Percentiles rank a stretch among this genome's conserved stretches.
Evolutionary conservation across 2,797 vertebrate species (phyloP).

Genomic region (Girardinus metallicus): DNA sequence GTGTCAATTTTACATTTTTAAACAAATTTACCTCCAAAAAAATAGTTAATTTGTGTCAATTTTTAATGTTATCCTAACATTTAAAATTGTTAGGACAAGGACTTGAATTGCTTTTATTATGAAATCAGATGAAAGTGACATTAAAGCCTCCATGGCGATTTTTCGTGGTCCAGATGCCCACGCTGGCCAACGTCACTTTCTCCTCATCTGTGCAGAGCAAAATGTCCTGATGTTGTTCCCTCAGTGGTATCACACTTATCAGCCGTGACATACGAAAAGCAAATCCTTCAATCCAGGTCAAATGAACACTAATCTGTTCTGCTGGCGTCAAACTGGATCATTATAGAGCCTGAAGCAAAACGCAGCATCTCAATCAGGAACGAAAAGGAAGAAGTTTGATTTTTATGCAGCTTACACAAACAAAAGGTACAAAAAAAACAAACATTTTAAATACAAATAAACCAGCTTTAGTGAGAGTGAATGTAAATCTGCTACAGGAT

Average conservation of each 20-base stretch:
- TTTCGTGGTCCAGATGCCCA: slow-evolving; percentile 15
- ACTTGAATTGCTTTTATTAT: slow-evolving; percentile 7
- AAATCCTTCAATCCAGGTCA: slow-evolving; percentile 78
- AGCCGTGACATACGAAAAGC: slow-evolving; percentile 58
- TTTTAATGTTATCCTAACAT: no score
- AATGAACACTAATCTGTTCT: slow-evolving; percentile 68
- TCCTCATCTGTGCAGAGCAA: slow-evolving; percentile 4
- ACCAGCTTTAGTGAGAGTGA: neutral
- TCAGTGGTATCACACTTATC: slow-evolving; percentile 43
- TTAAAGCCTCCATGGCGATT: neutral
- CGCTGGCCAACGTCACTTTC: neutral
- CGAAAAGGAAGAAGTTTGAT: slow-evolving; percentile 37
- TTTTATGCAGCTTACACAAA: slow-evolving; percentile 27
- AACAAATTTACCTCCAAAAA: no score
- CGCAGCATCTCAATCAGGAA: slow-evolving; percentile 53
- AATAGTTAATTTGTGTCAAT: no score
- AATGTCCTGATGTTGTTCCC: slow-evolving; percentile 18
- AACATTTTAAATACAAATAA: neutral
- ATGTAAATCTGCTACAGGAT: slow-evolving; percentile 1
- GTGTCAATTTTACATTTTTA: no score
- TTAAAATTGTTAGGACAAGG: no score
- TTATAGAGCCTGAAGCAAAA: slow-evolving; percentile 43
- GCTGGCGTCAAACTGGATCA: slow-evolving; percentile 50
- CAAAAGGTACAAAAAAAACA: slow-evolving; percentile 16
- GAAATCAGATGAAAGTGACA: neutral